Evolutionary conservation across 2,888 invertebrate species (phyloP).

Genomic region (Teleiodes luculella): DNA sequence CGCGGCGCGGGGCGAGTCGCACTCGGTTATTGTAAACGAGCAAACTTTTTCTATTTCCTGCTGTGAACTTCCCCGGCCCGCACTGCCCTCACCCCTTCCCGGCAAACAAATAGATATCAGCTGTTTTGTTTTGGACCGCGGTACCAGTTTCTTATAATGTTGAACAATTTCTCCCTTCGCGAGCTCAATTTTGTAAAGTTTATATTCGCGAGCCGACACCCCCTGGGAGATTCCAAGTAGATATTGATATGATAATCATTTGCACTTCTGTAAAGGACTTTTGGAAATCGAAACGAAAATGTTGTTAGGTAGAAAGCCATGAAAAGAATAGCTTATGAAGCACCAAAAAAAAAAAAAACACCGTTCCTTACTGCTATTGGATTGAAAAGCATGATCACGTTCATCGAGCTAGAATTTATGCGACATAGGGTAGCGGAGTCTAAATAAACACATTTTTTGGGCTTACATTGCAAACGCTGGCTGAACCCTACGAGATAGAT

Average conservation of each 20-base stretch:
- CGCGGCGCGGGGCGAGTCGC: slow-evolving; percentile 19
- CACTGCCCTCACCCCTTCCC: slow-evolving; percentile 14
- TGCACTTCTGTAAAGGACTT: too few relatives aligned
- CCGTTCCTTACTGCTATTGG: too few relatives aligned
- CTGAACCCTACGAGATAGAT: too few relatives aligned
- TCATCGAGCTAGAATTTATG: too few relatives aligned
- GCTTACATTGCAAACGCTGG: too few relatives aligned
- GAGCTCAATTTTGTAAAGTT: neutral
- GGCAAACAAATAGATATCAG: slow-evolving; percentile 9
- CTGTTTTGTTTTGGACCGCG: slow-evolving; percentile 4
- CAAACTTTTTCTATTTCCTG: slow-evolving; percentile 59
- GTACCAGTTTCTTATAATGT: neutral
- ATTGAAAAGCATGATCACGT: too few relatives aligned
- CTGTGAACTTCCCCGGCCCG: slow-evolving; percentile 11
- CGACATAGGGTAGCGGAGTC: too few relatives aligned
- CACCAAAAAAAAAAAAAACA: too few relatives aligned
- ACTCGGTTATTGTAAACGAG: slow-evolving; percentile 47
- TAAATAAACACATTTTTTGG: too few relatives aligned
- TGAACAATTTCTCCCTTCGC: neutral
- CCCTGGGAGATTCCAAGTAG: too few relatives aligned
- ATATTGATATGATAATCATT: neutral
- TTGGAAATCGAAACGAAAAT: too few relatives aligned
- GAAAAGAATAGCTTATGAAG: too few relatives aligned
- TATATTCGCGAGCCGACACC: neutral
- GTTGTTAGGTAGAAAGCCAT: neutral